Evolutionary conservation across 2,113 vertebrate species (phyloP), one percentile per base, ranked within the genome.

Genomic region (Hippocampus comes): DNA sequence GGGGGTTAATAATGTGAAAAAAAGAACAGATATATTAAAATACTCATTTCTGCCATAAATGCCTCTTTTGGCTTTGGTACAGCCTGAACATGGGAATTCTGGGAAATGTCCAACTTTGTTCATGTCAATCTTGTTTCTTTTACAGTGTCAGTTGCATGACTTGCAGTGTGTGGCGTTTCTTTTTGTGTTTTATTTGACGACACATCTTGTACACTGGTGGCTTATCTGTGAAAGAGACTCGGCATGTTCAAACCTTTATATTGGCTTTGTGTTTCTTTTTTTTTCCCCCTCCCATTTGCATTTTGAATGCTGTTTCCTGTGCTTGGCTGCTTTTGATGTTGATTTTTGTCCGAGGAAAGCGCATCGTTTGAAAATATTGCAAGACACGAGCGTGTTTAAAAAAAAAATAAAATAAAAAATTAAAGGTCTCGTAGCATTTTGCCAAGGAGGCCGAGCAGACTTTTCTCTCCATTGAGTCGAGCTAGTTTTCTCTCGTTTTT

Each of bases 201-300:
- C 30, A 81, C 83, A 82, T 80, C 64, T 77, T 80, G 77, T 84
- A 75, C 81, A 78, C 70, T 88, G 79, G 84, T 89, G 87, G 88
- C 87, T 88, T 87, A 7, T 88, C 84, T 88, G 81, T 89, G 84
- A 88, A 89, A 89, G 84, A 85, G 80, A 83, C 79, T 80, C 83
- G 91, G 87, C 86, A 90, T 87, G 88, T 88, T 88, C 60, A 79
- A 74, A 77, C 78, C 38, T 38, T 5, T 12, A 67, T 85, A 78
- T 79, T 80, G 76, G 75, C 82, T 80, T 75, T 81, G 55, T 79
- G 15, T 15, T 48, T 71, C 18, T 68, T 23, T 63, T 30, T n/a
- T 34, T 48, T 9, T 57, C 41, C 5, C 77, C 43, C 9, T 2
- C 0, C 51, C 0, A 0, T 18, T 56, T n/a, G 10, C 9, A 23